phyloP scores from a whole-genome alignment of 2,888 invertebrate genomes.

The Abscondita cerata region DNA sequence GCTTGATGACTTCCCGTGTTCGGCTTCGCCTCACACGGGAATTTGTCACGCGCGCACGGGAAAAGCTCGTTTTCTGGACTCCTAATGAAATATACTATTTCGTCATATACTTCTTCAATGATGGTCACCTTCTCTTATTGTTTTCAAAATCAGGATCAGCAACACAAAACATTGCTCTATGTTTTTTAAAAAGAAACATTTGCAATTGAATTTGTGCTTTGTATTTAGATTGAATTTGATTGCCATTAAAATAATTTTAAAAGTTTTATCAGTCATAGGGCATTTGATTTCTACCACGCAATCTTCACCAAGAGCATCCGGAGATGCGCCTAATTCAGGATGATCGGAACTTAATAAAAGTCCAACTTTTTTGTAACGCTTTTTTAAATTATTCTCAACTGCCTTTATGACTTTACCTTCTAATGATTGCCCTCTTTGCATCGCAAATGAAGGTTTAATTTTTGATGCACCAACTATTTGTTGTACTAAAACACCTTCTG shows the following conservation, averaged over 20 bases:
- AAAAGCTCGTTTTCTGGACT: no score
- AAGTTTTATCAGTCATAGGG: slow-evolving; percentile 31
- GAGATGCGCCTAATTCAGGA: slow-evolving; percentile 36
- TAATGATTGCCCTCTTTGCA: neutral
- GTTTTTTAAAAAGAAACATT: neutral
- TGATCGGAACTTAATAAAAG: neutral
- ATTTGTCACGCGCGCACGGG: no score
- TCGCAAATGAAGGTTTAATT: neutral
- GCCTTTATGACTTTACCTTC: neutral
- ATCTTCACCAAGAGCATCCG: slow-evolving; percentile 40
- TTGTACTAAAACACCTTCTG: neutral
- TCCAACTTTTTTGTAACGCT: neutral
- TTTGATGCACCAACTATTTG: slow-evolving; percentile 2
- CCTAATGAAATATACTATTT: no score
- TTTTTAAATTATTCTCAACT: neutral
- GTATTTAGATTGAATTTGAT: neutral
- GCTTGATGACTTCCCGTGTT: no score
- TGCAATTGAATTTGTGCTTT: slow-evolving; percentile 6
- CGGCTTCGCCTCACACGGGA: no score
- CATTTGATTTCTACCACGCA: slow-evolving; percentile 45
- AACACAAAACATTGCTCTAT: neutral
- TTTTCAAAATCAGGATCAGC: neutral
- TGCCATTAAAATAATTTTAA: slow-evolving; percentile 33
- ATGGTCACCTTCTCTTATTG: neutral
- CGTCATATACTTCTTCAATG: neutral